These are phyloP conservation scores for Ariolimax columbianus DNA, from an alignment of 2,888 invertebrate genomes.

Conservation along the genomic window DNA sequence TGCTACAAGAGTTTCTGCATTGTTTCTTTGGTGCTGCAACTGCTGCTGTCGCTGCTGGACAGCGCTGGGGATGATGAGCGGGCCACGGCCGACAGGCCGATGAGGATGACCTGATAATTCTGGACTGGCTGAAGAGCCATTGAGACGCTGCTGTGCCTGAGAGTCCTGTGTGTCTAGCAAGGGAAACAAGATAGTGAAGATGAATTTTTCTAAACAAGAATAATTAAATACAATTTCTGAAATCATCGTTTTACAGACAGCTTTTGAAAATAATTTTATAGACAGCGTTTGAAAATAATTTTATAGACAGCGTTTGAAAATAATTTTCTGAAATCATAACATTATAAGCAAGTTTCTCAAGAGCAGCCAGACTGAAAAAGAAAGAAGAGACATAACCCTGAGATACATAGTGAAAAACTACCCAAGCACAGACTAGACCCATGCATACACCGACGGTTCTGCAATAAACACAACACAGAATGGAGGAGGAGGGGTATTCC, in stretches of 20 bases:
- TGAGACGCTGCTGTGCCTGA: conserved; percentile 60
- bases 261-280: too few relatives aligned
- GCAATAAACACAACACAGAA: too few relatives aligned
- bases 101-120: conserved; percentile 60
- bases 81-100: conserved; percentile 64
- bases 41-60: conserved; percentile 59
- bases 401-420: too few relatives aligned
- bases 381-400: too few relatives aligned
- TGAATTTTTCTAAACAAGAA: background rate
- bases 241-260: background rate
- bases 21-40: conserved; percentile 80
- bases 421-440: too few relatives aligned
- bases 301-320: too few relatives aligned
- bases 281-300: too few relatives aligned
- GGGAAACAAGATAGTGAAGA: background rate
- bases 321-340: too few relatives aligned
- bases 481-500: too few relatives aligned
- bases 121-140: conserved; percentile 60
- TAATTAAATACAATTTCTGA: background rate
- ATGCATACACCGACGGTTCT: too few relatives aligned
- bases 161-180: conserved; percentile 47
- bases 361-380: too few relatives aligned
- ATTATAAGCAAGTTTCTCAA: too few relatives aligned
- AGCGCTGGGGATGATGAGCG: conserved; percentile 65
- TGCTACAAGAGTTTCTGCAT: conserved; percentile 96